Percentiles rank a stretch among this genome's conserved stretches.
phyloP scores from a whole-genome alignment of 2,797 vertebrate species.

The Phoebastria nigripes region DNA sequence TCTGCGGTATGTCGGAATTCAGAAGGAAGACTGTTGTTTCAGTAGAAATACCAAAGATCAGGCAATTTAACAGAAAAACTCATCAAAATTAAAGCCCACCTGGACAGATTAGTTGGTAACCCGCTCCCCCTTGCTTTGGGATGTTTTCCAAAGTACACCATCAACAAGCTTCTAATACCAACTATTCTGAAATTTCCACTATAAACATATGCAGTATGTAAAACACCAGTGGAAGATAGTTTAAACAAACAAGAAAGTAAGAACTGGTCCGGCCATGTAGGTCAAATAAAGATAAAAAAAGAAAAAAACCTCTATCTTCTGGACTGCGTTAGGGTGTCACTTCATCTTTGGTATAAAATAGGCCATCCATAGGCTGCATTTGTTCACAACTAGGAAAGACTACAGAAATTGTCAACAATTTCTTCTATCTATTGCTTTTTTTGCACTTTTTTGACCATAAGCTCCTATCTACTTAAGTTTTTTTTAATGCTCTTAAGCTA shows the following conservation, averaged over 20 bases:
- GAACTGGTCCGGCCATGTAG: conserved; percentile 92
- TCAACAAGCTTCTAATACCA: conserved; percentile 42
- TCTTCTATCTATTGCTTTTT: conserved; percentile 99
- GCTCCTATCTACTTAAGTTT: conserved; percentile 89
- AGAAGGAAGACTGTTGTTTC: conserved; percentile 75
- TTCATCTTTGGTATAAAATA: conserved; percentile 99
- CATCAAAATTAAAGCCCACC: conserved; percentile 43
- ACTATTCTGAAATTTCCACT: conserved; percentile 57
- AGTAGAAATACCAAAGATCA: conserved; percentile 60
- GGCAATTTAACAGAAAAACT: conserved; percentile 53
- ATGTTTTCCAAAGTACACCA: conserved; percentile 42
- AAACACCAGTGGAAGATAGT: conserved; percentile 85
- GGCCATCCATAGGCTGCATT: conserved; percentile 95
- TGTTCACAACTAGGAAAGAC: conserved; percentile 98
- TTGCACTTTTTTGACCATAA: conserved; percentile 87
- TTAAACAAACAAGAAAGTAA: conserved; percentile 83
- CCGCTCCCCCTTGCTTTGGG: conserved; percentile 3
- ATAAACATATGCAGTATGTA: conserved; percentile 69
- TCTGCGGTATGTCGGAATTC: conserved; percentile 30
- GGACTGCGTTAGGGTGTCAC: conserved; percentile 90
- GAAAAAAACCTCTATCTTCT: conserved; percentile 82
- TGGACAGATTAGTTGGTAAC: conserved; percentile 27
- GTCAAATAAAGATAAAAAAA: conserved; percentile 85
- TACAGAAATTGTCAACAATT: conserved; percentile 99
- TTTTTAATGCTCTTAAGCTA: conserved; percentile 79